Evolutionary conservation across 2,113 vertebrate species (phyloP).

Genomic region (Onychostoma macrolepis): DNA sequence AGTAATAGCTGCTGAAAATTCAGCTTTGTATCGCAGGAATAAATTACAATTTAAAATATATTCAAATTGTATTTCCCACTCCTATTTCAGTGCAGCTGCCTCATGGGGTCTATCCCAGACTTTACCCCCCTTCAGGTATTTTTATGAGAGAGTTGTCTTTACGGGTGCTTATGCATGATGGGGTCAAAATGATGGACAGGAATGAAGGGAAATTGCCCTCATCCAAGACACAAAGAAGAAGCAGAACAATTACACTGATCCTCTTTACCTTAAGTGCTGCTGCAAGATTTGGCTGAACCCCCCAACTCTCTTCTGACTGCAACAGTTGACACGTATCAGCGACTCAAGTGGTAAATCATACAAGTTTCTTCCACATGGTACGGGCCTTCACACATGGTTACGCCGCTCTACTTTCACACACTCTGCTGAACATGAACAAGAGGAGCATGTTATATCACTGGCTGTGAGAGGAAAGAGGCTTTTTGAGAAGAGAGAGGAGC

Average conservation of each 20-base stretch:
- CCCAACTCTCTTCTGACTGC: not conserved
- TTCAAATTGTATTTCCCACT: not conserved
- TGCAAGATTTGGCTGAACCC: constrained; percentile 7
- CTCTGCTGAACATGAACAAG: constrained; percentile 10
- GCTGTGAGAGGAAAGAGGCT: not conserved
- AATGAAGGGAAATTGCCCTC: not conserved
- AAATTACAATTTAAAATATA: not conserved
- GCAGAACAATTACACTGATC: not conserved
- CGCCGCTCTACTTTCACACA: not conserved
- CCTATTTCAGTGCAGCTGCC: not conserved
- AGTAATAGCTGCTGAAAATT: not conserved
- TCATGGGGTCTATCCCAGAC: not conserved
- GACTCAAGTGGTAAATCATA: constrained; percentile 10
- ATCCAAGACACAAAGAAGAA: constrained; percentile 3
- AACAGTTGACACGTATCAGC: constrained; percentile 18
- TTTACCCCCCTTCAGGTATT: not conserved
- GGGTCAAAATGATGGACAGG: not conserved
- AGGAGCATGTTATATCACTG: not conserved
- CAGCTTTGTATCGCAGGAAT: not conserved
- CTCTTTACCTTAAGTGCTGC: not conserved
- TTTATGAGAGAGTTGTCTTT: not conserved
- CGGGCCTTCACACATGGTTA: constrained; percentile 7
- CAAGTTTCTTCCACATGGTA: not conserved
- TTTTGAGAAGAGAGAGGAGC: not conserved
- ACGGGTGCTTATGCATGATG: not conserved